Conservation (phyloP, 2,888 invertebrate species). For the Agrypnus murinus region DNA sequence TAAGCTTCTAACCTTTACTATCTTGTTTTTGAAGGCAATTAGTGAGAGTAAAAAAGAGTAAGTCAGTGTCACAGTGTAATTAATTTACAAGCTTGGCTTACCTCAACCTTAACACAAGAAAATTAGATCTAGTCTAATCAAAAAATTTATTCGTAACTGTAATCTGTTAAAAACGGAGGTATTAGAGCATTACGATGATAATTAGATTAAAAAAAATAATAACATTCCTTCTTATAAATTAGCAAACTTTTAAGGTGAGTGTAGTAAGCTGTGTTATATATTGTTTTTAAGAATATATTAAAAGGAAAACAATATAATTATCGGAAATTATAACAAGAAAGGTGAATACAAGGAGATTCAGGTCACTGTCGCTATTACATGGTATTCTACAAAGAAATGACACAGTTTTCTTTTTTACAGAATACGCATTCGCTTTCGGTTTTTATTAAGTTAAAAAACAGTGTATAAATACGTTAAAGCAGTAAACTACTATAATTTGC, state of each 20-base stretch:
- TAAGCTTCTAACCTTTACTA: conserved; percentile 9
- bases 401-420: conserved; percentile 16
- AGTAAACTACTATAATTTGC: conserved; percentile 23
- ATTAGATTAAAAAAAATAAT: no score
- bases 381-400: conserved; percentile 15
- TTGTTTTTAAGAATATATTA: no score
- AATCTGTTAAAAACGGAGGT: no score
- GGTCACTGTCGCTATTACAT: conserved; percentile 22
- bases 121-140: neutral
- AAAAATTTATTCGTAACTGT: no score
- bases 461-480: neutral
- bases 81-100: conserved; percentile 13
- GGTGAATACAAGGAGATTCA: neutral
- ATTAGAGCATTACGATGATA: no score
- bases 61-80: conserved; percentile 20
- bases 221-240: no score
- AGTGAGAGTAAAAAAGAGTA: conserved; percentile 16
- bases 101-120: neutral
- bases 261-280: no score
- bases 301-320: neutral
- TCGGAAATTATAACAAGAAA: conserved; percentile 8
- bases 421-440: conserved; percentile 23
- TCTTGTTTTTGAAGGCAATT: conserved; percentile 21
- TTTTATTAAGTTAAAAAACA: neutral
- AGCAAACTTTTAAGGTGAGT: no score